phyloP scores from a whole-genome alignment of 1,140 invertebrate genomes.

The Grapholita molesta region DNA sequence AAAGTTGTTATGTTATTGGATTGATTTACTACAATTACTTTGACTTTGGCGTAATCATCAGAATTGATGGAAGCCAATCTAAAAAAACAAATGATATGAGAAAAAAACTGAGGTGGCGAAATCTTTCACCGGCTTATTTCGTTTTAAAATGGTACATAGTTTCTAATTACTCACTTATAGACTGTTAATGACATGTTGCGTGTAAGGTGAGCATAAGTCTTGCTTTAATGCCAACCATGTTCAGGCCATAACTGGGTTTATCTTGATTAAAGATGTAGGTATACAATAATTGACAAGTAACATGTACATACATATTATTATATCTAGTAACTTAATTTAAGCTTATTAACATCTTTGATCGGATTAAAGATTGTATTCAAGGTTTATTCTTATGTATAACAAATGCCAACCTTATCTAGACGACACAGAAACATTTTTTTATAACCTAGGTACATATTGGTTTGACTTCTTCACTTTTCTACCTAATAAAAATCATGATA shows the following conservation, averaged over 20 bases:
- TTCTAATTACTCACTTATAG: background rate
- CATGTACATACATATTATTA: background rate
- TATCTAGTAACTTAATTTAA: background rate
- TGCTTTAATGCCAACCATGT: slow-evolving; percentile 4
- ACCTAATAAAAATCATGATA: background rate
- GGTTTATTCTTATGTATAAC: background rate
- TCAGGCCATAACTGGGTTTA: background rate
- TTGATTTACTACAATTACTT: no score
- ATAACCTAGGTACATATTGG: background rate
- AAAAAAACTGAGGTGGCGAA: no score
- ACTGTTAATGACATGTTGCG: background rate
- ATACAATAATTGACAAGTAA: background rate
- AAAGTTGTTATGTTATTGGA: no score
- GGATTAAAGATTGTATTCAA: background rate
- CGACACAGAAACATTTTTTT: background rate
- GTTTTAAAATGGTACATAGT: no score
- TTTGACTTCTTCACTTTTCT: background rate
- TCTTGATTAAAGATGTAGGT: background rate
- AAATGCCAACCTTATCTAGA: background rate
- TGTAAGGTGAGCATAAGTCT: background rate
- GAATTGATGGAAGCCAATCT: no score
- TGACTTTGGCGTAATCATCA: no score
- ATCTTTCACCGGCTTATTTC: no score
- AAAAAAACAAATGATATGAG: no score
- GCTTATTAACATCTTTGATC: slow-evolving; percentile 4